Percentiles rank a stretch among this genome's conserved stretches.
Evolutionary conservation across 1,140 invertebrate species (phyloP).

Genomic region (Neocloeon triangulifer): DNA sequence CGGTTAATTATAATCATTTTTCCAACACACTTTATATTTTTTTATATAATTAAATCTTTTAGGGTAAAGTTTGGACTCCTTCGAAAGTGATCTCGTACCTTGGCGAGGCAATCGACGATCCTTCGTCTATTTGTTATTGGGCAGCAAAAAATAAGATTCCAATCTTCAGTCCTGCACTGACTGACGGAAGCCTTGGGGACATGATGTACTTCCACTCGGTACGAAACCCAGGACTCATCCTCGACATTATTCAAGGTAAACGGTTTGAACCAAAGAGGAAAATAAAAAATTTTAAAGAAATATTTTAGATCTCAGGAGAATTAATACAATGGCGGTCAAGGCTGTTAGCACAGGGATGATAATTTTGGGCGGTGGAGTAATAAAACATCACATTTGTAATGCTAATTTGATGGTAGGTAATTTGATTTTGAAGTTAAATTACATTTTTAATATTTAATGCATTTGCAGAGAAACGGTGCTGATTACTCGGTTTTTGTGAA

Average conservation of each 20-base stretch:
- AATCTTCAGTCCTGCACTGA: constrained; percentile 92
- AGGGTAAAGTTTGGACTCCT: constrained; percentile 72
- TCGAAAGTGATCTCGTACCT: constrained; percentile 65
- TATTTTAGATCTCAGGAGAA: constrained; percentile 55
- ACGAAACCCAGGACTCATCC: constrained; percentile 68
- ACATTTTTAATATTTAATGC: constrained; percentile 6
- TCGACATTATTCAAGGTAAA: constrained; percentile 85
- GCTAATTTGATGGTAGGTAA: constrained; percentile 73
- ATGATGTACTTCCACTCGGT: constrained; percentile 99
- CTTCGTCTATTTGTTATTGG: constrained; percentile 94
- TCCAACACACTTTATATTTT: constrained; percentile 1
- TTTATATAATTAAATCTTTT: constrained; percentile 6
- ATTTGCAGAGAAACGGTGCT: constrained; percentile 77
- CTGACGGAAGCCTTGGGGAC: constrained; percentile 95
- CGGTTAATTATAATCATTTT: constrained; percentile 17
- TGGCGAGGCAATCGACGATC: constrained; percentile 78
- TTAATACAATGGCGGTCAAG: constrained; percentile 92
- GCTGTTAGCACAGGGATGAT: constrained; percentile 87
- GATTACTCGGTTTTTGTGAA: constrained; percentile 93
- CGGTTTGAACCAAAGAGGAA: no score
- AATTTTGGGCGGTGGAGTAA: constrained; percentile 85
- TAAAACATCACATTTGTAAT: constrained; percentile 99
- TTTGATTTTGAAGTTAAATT: no score
- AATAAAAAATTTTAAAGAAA: constrained; percentile 6
- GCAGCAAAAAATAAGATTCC: constrained; percentile 94